Conservation (phyloP, 2,113 vertebrate species). For the Conger conger region DNA sequence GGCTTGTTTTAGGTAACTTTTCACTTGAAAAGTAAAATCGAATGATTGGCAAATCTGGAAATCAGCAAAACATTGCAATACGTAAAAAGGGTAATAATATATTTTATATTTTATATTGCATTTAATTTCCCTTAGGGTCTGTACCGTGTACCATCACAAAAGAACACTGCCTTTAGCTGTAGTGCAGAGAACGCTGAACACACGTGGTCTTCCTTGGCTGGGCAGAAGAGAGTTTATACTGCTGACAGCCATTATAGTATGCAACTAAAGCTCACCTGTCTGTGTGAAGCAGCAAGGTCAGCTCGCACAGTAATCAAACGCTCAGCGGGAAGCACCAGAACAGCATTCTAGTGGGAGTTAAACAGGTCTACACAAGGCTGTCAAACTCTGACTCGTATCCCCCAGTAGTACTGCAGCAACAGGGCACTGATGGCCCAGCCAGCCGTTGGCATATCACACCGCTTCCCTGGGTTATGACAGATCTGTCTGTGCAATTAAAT, state of each 20-base stretch:
- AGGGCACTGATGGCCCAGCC: background rate
- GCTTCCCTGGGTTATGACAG: background rate
- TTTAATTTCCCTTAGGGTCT: no score
- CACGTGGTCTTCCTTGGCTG: background rate
- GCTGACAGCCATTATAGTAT: slow-evolving; percentile 46
- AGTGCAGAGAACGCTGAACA: background rate
- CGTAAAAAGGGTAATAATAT: no score
- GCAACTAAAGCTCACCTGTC: slow-evolving; percentile 50
- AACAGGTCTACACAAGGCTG: background rate
- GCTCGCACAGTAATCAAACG: slow-evolving; percentile 53
- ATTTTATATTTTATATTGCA: no score
- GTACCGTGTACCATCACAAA: background rate
- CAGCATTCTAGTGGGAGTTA: background rate
- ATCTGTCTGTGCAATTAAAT: background rate
- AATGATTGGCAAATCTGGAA: no score
- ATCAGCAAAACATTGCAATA: no score
- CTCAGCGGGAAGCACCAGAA: slow-evolving; percentile 35
- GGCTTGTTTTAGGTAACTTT: no score
- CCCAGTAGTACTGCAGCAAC: background rate
- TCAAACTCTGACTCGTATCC: background rate
- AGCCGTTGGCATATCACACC: background rate
- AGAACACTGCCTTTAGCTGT: background rate
- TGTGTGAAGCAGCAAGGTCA: slow-evolving; percentile 38
- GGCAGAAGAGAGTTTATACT: background rate
- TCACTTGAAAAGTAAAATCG: no score